phyloP scores from a whole-genome alignment of 2,797 vertebrate genomes.

The Microcaecilia unicolor region DNA sequence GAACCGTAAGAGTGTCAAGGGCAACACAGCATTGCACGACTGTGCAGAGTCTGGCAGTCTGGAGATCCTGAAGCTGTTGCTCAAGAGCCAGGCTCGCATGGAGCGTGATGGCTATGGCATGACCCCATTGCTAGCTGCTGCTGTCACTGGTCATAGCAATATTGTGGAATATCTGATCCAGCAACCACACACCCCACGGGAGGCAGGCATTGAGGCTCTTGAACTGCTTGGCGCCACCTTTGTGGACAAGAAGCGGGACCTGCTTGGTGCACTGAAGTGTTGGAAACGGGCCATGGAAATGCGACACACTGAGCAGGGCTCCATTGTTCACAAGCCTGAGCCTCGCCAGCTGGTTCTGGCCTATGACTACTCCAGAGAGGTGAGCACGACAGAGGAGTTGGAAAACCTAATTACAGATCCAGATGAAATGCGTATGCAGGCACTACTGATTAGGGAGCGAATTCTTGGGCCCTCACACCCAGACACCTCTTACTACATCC shows the following conservation, averaged over 20 bases:
- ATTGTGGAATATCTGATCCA: slow-evolving; percentile 91
- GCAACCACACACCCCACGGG: slow-evolving; percentile 47
- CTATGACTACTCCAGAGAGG: slow-evolving; percentile 81
- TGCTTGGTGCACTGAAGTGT: slow-evolving; percentile 81
- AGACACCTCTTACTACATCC: slow-evolving; percentile 93
- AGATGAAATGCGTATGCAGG: slow-evolving; percentile 94
- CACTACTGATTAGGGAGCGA: slow-evolving; percentile 81
- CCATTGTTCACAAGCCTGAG: slow-evolving; percentile 64
- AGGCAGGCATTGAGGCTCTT: slow-evolving; percentile 76
- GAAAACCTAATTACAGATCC: slow-evolving; percentile 90
- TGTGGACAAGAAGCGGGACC: slow-evolving; percentile 90
- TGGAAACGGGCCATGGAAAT: slow-evolving; percentile 90
- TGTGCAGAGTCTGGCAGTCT: slow-evolving; percentile 90
- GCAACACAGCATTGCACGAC: slow-evolving; percentile 90
- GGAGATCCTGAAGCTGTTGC: slow-evolving; percentile 90
- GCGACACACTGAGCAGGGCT: slow-evolving; percentile 64
- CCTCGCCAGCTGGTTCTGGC: slow-evolving; percentile 75
- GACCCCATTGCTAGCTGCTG: slow-evolving; percentile 88
- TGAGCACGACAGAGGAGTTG: slow-evolving; percentile 70
- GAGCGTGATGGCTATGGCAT: slow-evolving; percentile 90
- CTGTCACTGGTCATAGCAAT: slow-evolving; percentile 90
- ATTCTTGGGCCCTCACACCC: slow-evolving; percentile 89
- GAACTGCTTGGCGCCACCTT: slow-evolving; percentile 88
- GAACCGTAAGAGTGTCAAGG: slow-evolving; percentile 90
- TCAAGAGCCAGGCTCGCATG: slow-evolving; percentile 81